These are phyloP conservation scores for Monomorium pharaonis DNA, from an alignment of 1,140 invertebrate species.

Conservation along the genomic window DNA sequence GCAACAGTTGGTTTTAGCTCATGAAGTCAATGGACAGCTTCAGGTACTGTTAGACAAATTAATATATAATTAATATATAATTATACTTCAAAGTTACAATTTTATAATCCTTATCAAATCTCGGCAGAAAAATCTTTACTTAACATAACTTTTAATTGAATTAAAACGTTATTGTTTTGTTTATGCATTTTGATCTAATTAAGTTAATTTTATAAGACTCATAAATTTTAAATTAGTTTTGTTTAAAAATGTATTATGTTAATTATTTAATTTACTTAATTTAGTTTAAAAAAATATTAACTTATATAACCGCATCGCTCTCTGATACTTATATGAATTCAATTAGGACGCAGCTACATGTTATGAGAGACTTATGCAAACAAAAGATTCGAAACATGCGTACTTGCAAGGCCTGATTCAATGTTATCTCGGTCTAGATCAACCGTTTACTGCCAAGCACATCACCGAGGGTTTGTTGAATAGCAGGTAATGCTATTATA, in stretches of 20 bases:
- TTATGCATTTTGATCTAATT: no score
- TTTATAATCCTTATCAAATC: neutral
- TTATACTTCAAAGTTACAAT: neutral
- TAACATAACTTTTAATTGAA: no score
- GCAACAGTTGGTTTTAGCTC: constrained; percentile 89
- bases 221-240: no score
- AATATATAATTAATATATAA: no score
- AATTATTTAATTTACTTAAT: no score
- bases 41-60: constrained; percentile 70
- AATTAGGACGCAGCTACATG: constrained; percentile 90
- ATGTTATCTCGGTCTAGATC: constrained; percentile 91
- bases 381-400: constrained; percentile 85
- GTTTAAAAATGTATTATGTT: no score
- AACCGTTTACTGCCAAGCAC: constrained; percentile 90
- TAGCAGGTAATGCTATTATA: constrained; percentile 82
- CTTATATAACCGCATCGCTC: no score
- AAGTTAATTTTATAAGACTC: no score
- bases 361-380: constrained; percentile 90
- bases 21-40: constrained; percentile 90
- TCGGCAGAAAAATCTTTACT: no score
- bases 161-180: no score
- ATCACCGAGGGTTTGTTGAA: constrained; percentile 87
- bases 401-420: constrained; percentile 89
- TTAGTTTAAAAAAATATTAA: no score
- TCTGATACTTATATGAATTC: neutral